phyloP scores from a whole-genome alignment of 2,888 invertebrate species.

The Cheilosia grossa region DNA sequence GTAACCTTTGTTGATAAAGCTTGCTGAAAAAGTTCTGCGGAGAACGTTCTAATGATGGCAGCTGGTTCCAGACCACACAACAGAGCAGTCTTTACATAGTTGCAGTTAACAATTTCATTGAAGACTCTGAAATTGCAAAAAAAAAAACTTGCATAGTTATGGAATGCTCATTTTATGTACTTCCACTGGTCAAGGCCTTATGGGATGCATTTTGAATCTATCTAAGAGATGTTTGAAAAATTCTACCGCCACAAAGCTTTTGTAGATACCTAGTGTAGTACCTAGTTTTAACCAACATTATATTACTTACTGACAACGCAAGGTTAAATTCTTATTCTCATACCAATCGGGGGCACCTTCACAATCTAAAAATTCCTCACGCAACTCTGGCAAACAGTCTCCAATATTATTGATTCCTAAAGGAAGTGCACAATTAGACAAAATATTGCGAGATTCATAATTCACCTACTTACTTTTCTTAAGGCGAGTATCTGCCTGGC shows the following conservation, averaged over 20 bases:
- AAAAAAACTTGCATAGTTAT: too few species aligned
- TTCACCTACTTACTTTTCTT: slow-evolving; percentile 19
- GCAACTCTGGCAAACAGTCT: slow-evolving; percentile 83
- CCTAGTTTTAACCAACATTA: too few species aligned
- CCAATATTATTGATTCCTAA: slow-evolving; percentile 80
- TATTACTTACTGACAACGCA: slow-evolving; percentile 82
- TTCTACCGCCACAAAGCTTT: too few species aligned
- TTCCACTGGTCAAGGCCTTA: too few species aligned
- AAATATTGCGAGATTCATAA: background rate
- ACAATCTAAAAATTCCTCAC: slow-evolving; percentile 84
- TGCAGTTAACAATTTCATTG: slow-evolving; percentile 84
- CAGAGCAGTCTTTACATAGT: slow-evolving; percentile 84
- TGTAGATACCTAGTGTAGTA: too few species aligned
- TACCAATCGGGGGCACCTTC: slow-evolving; percentile 85
- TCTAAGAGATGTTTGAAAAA: too few species aligned
- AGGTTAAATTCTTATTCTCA: slow-evolving; percentile 82
- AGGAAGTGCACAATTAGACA: background rate
- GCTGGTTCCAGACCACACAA: slow-evolving; percentile 84
- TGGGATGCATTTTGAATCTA: too few species aligned
- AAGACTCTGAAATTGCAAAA: slow-evolving; percentile 81
- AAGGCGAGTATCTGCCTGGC: slow-evolving; percentile 74
- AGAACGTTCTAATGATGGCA: slow-evolving; percentile 79
- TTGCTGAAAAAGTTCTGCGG: slow-evolving; percentile 75
- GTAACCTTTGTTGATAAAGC: slow-evolving; percentile 34
- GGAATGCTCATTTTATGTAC: too few species aligned